Base-by-base conservation (phyloP, 2,113 vertebrate species). In the Callipepla squamata region DNA sequence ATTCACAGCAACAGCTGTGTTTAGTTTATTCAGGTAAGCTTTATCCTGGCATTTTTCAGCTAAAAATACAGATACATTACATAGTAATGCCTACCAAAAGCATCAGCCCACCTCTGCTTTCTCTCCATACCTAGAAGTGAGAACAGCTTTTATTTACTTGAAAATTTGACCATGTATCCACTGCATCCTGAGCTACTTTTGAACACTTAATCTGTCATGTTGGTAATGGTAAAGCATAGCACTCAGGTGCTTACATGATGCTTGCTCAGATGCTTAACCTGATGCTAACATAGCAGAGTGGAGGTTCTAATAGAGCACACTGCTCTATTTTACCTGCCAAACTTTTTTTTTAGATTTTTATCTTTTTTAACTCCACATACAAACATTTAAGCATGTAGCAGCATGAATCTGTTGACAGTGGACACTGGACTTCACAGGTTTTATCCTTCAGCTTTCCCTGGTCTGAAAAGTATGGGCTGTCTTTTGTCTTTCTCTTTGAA, bases 121-220 rank as follows among this genome's bases (percentile, higher is more conserved):
- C 9, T 42, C 32, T 51, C 67, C 9, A 3, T 74, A 28, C 70
- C 92, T 86, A 28, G 78, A 89, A 86, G 22, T 42, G 69, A 67
- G 20, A 63, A 42, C 45, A 84, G 19, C 70, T 11, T 23, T 63
- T 20, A 30, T 55, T 50, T 75, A 72, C 25, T 67, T 81, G 57
- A 30, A 84, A 10, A 78, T 75, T 16, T 89, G 17, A 8, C 18
- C 42, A 1, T n/a, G 26, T 61, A 36, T 74, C 59, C 74, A 5
- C 48, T 80, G 91, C 90, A 34, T 85, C 61, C 22, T 74, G 58
- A 77, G 42, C 45, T 80, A 32, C 45, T 55, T 70, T 50, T 67
- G 30, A 76, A 69, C 16, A 87, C 8, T 6, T 16, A 5, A 23
- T 42, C 14, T 36, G 5, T 83, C 80, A 59, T 75, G 34, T 30